phyloP scores from a whole-genome alignment of 2,113 vertebrate species.

The Pogonocichla stellata region DNA sequence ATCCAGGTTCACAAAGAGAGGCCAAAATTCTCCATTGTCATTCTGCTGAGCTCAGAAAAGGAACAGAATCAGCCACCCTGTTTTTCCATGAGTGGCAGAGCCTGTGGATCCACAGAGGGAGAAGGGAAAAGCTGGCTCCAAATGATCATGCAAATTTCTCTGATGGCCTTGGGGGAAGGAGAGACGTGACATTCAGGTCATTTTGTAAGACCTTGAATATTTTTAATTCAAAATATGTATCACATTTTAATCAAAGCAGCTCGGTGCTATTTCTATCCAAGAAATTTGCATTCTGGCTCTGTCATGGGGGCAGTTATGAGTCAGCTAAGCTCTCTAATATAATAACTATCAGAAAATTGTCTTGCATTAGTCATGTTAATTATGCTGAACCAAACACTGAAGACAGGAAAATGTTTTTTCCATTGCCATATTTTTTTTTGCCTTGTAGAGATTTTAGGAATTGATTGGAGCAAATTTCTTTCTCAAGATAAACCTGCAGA shows the following conservation, averaged over 20 bases:
- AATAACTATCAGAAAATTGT: conserved; percentile 76
- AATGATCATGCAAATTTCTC: conserved; percentile 54
- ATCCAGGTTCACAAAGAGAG: background rate
- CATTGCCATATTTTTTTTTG: conserved; percentile 39
- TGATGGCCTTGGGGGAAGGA: background rate
- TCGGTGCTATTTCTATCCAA: conserved; percentile 37
- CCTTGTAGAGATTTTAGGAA: conserved; percentile 63
- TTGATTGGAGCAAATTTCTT: conserved; percentile 31
- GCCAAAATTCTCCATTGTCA: background rate
- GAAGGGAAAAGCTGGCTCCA: background rate
- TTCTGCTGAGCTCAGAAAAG: background rate
- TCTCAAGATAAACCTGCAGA: conserved; percentile 40
- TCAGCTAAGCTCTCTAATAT: conserved; percentile 72
- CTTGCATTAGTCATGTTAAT: conserved; percentile 81
- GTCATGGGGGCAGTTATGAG: conserved; percentile 72
- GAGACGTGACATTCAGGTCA: conserved; percentile 53
- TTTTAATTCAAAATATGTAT: conserved; percentile 66
- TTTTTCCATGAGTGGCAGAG: background rate
- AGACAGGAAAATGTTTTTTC: conserved; percentile 66
- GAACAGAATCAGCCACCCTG: background rate
- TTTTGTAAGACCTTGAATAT: conserved; percentile 59
- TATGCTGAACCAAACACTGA: conserved; percentile 71
- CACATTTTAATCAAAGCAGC: conserved; percentile 73
- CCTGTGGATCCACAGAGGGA: background rate
- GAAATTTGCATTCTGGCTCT: conserved; percentile 70